Conservation (phyloP, 2,888 invertebrate species). For the Cylloceria caligata region DNA sequence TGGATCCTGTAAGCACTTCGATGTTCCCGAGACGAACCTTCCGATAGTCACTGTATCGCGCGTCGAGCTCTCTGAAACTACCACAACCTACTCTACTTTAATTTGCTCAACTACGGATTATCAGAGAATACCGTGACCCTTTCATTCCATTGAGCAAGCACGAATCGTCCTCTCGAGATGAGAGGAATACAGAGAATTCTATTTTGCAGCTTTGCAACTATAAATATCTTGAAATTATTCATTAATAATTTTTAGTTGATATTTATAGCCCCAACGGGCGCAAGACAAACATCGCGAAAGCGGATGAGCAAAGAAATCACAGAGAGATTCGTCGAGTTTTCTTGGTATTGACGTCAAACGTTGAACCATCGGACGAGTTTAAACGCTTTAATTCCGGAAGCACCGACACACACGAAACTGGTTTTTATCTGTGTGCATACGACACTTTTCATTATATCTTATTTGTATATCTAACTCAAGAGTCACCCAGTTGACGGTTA, state of each 20-base stretch:
- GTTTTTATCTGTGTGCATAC: not conserved
- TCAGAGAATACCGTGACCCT: not conserved
- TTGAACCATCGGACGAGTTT: slow-evolving; percentile 47
- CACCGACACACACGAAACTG: slow-evolving; percentile 55
- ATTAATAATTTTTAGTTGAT: slow-evolving; percentile 46
- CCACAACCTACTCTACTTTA: slow-evolving; percentile 11
- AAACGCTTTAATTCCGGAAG: slow-evolving; percentile 51
- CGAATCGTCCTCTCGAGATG: slow-evolving; percentile 6
- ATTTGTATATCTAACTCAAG: slow-evolving; percentile 16
- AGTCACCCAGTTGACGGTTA: slow-evolving; percentile 23
- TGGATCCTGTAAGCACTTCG: slow-evolving; percentile 45
- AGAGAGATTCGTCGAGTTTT: slow-evolving; percentile 51
- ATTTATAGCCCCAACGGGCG: slow-evolving; percentile 43
- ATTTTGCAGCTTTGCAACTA: slow-evolving; percentile 12
- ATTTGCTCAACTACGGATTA: slow-evolving; percentile 21
- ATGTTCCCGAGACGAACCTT: slow-evolving; percentile 28
- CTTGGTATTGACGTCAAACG: slow-evolving; percentile 63
- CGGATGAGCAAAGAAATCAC: slow-evolving; percentile 28
- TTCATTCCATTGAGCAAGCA: slow-evolving; percentile 17
- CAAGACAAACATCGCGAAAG: slow-evolving; percentile 44
- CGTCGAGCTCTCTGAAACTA: not conserved
- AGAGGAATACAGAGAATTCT: slow-evolving; percentile 17
- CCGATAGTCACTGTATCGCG: slow-evolving; percentile 7
- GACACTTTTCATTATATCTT: slow-evolving; percentile 15
- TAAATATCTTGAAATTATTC: slow-evolving; percentile 25